Percentiles rank a stretch among this genome's conserved stretches.
These are phyloP conservation scores for Collichthys lucidus DNA, from an alignment of 2,113 vertebrate species.

Conservation along the genomic window DNA sequence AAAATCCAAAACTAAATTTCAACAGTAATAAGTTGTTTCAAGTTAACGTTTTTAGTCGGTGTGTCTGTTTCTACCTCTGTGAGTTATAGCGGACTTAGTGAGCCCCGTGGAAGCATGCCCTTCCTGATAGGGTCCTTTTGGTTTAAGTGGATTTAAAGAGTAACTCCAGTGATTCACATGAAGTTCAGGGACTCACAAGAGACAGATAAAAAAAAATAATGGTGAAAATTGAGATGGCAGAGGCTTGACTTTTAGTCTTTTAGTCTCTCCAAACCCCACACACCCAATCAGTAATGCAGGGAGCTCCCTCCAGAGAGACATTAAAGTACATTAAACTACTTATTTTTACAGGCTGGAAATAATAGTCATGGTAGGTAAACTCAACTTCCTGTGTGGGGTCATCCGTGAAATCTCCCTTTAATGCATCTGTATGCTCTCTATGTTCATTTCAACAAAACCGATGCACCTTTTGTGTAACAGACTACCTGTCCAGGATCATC, in stretches of 20 bases:
- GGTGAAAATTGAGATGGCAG: background rate
- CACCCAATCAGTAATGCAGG: background rate
- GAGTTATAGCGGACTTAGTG: background rate
- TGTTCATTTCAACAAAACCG: background rate
- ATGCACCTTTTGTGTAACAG: slow-evolving; percentile 78
- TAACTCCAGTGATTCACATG: background rate
- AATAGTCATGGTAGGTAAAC: no score
- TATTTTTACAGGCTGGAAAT: no score
- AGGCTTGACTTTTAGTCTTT: background rate
- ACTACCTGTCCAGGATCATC: slow-evolving; percentile 94
- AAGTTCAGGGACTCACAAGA: background rate
- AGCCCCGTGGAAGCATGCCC: background rate
- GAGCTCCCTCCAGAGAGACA: background rate
- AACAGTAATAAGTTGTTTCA: background rate
- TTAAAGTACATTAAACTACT: background rate
- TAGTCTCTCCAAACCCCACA: background rate
- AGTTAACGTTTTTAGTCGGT: background rate
- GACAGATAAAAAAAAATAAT: background rate
- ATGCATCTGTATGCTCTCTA: background rate
- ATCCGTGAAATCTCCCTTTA: background rate
- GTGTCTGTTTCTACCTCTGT: background rate
- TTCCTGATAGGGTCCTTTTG: background rate
- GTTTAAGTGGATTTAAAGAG: background rate
- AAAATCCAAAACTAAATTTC: background rate
- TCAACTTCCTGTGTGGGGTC: background rate